Conservation (phyloP, 2,888 invertebrate genomes). For the Melipona beecheii region DNA sequence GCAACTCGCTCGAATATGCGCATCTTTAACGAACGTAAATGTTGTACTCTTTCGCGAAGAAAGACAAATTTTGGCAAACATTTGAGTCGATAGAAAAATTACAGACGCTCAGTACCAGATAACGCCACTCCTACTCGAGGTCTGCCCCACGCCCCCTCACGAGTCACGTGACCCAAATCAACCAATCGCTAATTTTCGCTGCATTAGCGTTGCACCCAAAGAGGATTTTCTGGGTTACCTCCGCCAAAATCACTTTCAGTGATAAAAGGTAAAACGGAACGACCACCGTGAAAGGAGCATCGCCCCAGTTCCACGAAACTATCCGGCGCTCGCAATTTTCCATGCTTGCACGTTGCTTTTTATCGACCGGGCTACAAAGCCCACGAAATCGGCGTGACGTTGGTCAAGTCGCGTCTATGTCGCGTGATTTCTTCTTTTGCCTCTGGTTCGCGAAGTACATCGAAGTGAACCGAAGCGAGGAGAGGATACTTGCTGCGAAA, state of each 20-base stretch:
- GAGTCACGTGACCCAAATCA: too few species aligned
- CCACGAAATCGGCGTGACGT: constrained; percentile 37
- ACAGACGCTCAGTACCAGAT: too few species aligned
- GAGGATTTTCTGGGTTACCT: too few species aligned
- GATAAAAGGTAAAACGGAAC: background rate
- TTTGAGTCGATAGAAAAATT: too few species aligned
- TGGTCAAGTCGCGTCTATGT: constrained; percentile 18
- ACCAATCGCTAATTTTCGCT: too few species aligned
- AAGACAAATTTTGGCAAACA: background rate
- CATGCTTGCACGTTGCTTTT: constrained; percentile 16
- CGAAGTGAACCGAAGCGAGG: background rate
- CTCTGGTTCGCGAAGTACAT: background rate
- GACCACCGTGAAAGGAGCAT: constrained; percentile 30
- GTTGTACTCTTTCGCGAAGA: background rate
- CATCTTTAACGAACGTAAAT: constrained; percentile 9
- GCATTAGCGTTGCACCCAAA: too few species aligned
- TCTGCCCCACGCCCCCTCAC: too few species aligned
- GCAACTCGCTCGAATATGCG: background rate
- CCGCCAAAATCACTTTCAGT: too few species aligned
- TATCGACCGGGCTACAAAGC: constrained; percentile 37
- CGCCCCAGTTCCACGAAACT: constrained; percentile 36
- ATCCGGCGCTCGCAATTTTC: constrained; percentile 50
- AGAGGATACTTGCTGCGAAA: constrained; percentile 36
- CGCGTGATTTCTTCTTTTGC: constrained; percentile 57
- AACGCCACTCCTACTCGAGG: too few species aligned